These are phyloP conservation scores for Catharus bicknelli DNA, from an alignment of 2,113 vertebrate genomes.

Conservation along the genomic window DNA sequence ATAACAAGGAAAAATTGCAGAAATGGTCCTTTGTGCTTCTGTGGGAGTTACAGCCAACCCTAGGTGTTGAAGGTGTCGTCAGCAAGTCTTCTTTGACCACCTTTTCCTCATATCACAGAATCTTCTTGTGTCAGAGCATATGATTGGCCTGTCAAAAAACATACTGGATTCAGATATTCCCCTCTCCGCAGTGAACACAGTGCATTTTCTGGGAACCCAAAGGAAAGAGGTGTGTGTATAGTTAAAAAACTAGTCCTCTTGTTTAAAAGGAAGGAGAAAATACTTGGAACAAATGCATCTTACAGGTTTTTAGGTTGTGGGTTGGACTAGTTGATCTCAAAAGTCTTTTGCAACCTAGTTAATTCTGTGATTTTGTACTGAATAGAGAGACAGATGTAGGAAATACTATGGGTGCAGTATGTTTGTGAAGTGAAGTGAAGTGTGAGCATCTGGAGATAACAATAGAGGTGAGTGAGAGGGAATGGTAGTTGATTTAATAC, in stretches of 20 bases:
- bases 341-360: background rate
- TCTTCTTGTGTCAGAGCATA: background rate
- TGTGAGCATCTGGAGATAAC: background rate
- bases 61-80: background rate
- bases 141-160: background rate
- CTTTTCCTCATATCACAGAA: background rate
- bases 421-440: background rate
- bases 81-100: background rate
- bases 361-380: background rate
- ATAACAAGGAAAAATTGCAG: background rate
- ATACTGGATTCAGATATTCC: background rate
- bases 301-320: background rate
- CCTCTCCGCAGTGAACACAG: background rate
- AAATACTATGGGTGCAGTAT: background rate
- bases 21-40: background rate
- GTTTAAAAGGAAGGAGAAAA: background rate
- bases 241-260: background rate
- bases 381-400: background rate
- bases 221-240: background rate
- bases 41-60: background rate
- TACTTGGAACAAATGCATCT: background rate
- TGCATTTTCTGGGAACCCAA: background rate
- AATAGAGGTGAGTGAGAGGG: background rate
- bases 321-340: background rate
- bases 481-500: constrained; percentile 2